Percentiles rank a stretch among this genome's conserved stretches.
Evolutionary conservation across 2,888 invertebrate genomes (phyloP).

Genomic region (Fragum fragum): DNA sequence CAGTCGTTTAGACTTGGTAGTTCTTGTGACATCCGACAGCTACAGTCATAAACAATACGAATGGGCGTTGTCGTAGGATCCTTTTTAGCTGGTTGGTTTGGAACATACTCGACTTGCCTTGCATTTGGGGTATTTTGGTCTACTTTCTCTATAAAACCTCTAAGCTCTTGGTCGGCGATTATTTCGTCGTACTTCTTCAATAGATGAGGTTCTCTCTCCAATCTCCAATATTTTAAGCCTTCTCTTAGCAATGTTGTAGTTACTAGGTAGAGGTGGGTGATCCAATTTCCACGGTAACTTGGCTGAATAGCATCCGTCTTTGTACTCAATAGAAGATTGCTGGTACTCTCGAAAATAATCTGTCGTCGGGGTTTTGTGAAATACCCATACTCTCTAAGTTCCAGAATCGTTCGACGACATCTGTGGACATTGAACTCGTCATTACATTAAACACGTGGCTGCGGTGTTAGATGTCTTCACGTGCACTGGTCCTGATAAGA

Average conservation of each 20-base stretch:
- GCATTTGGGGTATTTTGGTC: background rate
- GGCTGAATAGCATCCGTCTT: slow-evolving; percentile 22
- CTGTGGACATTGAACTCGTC: no score
- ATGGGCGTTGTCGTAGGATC: slow-evolving; percentile 57
- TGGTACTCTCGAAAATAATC: background rate
- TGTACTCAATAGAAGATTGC: background rate
- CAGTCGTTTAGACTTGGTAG: slow-evolving; percentile 44
- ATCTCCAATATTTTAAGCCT: slow-evolving; percentile 21
- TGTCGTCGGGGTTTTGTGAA: no score
- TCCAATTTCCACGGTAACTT: slow-evolving; percentile 51
- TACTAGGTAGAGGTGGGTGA: slow-evolving; percentile 43
- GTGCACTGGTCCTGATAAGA: no score
- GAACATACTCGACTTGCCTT: background rate
- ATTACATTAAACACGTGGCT: no score
- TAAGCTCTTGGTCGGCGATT: slow-evolving; percentile 21
- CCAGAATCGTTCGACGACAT: no score
- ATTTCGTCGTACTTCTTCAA: slow-evolving; percentile 41
- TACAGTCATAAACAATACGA: slow-evolving; percentile 59
- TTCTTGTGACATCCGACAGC: slow-evolving; percentile 26
- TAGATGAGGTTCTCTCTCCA: slow-evolving; percentile 24
- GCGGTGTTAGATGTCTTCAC: no score
- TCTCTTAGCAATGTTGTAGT: slow-evolving; percentile 14
- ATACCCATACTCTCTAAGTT: no score
- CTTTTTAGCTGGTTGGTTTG: slow-evolving; percentile 48
- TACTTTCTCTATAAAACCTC: slow-evolving; percentile 43